These are phyloP conservation scores for Nothoprocta perdicaria DNA, from an alignment of 2,113 vertebrate species.

Conservation along the genomic window DNA sequence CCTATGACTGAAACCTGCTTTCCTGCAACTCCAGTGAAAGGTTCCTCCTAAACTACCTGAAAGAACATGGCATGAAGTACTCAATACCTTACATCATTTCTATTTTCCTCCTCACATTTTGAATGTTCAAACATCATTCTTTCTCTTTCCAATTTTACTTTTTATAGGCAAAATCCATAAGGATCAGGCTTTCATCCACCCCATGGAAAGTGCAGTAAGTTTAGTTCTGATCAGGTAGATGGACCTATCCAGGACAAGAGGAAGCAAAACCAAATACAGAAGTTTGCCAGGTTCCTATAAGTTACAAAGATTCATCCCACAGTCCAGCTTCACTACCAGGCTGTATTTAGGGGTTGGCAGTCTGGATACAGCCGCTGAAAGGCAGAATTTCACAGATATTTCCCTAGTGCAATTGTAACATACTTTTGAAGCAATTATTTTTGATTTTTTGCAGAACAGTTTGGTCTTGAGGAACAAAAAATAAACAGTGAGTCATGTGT, in stretches of 20 bases:
- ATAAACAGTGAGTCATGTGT: background rate
- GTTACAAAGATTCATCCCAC: background rate
- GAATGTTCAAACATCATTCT: background rate
- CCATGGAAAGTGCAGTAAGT: accelerated
- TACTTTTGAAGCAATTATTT: background rate
- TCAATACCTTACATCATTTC: background rate
- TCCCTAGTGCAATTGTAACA: background rate
- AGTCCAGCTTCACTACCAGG: background rate
- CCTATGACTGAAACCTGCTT: background rate
- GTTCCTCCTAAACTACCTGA: background rate
- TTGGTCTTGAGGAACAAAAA: background rate
- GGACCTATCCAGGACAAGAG: background rate
- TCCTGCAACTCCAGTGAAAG: background rate
- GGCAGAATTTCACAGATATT: background rate
- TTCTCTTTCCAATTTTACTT: background rate
- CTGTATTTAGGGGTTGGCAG: background rate
- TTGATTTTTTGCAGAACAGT: accelerated
- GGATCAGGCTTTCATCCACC: background rate
- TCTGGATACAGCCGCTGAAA: background rate
- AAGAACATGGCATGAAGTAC: background rate
- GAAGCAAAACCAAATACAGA: background rate
- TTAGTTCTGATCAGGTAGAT: background rate
- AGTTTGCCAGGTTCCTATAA: background rate
- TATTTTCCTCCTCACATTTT: background rate
- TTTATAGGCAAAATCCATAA: background rate